Percentiles rank a stretch among this genome's conserved stretches.
Evolutionary conservation across 2,888 invertebrate species (phyloP).

Genomic region (Thalpophila matura): DNA sequence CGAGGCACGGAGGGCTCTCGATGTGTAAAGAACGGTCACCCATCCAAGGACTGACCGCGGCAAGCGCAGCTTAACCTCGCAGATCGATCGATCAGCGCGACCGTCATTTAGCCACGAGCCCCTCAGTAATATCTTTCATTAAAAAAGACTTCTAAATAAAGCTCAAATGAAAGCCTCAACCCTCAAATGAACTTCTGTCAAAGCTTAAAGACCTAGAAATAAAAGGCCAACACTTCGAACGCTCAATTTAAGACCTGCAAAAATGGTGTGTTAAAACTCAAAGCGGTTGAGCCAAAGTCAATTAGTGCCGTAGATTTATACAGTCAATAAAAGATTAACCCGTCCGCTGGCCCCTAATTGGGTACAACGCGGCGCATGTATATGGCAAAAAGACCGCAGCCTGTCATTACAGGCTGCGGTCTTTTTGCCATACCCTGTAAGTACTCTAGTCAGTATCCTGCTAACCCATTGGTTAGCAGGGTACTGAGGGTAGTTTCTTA

Average conservation of each 20-base stretch:
- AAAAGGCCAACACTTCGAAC: conserved; percentile 38
- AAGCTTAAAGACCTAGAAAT: conserved; percentile 11
- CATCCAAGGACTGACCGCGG: too few relatives aligned
- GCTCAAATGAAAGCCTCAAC: conserved; percentile 4
- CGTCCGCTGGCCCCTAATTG: conserved; percentile 68
- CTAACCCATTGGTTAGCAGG: conserved; percentile 22
- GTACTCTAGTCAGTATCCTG: too few relatives aligned
- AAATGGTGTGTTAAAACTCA: conserved; percentile 64
- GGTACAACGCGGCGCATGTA: conserved; percentile 60
- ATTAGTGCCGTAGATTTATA: conserved; percentile 65
- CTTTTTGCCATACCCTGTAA: too few relatives aligned
- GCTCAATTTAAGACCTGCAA: conserved; percentile 55
- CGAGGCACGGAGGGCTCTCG: too few relatives aligned
- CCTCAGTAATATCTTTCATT: neutral
- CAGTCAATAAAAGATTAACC: conserved; percentile 75
- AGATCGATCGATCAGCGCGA: too few relatives aligned
- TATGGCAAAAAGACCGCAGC: conserved; percentile 52
- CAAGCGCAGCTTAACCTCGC: too few relatives aligned
- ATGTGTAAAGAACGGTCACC: too few relatives aligned
- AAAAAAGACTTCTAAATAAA: neutral
- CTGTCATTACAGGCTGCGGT: too few relatives aligned
- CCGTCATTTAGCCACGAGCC: too few relatives aligned
- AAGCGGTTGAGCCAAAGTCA: conserved; percentile 60
- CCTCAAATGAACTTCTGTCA: neutral
- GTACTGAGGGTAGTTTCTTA: conserved; percentile 21